Evolutionary conservation across 2,113 vertebrate genomes (phyloP).

Genomic region (Cercocebus atys): DNA sequence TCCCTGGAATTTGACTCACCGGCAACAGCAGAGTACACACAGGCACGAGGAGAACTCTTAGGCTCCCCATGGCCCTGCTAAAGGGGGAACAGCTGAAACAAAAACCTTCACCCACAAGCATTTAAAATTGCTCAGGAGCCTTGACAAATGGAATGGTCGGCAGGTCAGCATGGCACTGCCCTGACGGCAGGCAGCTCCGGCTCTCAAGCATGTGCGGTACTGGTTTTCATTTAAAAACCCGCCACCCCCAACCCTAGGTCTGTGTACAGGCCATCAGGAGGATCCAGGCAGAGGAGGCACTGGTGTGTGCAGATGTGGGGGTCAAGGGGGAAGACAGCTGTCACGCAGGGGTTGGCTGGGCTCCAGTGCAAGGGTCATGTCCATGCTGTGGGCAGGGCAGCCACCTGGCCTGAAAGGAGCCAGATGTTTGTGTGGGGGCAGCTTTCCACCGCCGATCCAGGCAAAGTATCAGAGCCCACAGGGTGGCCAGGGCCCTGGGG

Average conservation of each 20-base stretch:
- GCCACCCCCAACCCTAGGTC: neutral
- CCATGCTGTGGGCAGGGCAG: neutral
- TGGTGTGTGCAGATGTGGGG: accelerated
- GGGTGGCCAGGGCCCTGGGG: too few relatives aligned
- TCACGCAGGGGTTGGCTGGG: neutral
- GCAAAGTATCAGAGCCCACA: neutral
- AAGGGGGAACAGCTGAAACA: neutral
- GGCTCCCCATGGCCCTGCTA: neutral
- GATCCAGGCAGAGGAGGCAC: neutral
- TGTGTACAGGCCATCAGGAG: accelerated
- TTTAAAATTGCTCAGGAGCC: neutral
- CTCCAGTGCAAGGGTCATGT: neutral
- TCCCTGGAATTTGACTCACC: too few relatives aligned
- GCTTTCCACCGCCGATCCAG: too few relatives aligned
- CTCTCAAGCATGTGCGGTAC: neutral
- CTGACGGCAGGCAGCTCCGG: accelerated
- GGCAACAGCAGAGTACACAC: accelerated
- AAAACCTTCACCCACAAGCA: neutral
- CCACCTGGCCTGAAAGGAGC: neutral
- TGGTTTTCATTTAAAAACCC: neutral
- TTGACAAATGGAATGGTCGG: accelerated
- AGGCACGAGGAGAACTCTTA: accelerated
- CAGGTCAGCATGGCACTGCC: neutral
- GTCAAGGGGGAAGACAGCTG: too few relatives aligned
- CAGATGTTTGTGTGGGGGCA: neutral